phyloP scores from a whole-genome alignment of 1,140 invertebrate genomes.

The Thalassaphorura encarpata region DNA sequence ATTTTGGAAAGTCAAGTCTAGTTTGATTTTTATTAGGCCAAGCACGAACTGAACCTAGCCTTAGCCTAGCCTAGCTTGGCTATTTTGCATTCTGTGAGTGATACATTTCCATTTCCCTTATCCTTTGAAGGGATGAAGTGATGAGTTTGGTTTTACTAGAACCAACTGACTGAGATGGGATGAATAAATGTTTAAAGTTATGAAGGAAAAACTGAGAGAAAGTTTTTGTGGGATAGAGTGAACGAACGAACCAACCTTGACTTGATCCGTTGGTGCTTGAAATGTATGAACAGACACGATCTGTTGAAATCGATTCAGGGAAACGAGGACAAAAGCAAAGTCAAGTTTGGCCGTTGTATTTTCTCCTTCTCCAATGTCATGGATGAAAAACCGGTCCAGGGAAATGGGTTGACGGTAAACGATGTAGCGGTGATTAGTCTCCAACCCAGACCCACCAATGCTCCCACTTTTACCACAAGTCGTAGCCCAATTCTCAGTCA shows the following conservation, averaged over 20 bases:
- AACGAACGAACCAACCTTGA: constrained; percentile 42
- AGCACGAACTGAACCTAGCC: no score
- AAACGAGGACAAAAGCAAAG: constrained; percentile 48
- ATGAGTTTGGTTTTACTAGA: no score
- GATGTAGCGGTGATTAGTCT: constrained; percentile 45
- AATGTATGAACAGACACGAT: constrained; percentile 49
- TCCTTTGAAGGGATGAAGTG: no score
- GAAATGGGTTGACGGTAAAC: constrained; percentile 57
- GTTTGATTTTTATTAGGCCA: no score
- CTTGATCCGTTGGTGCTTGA: constrained; percentile 43
- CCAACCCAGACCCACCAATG: constrained; percentile 32
- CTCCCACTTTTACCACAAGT: constrained; percentile 38
- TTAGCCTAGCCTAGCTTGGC: no score
- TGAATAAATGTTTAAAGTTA: no score
- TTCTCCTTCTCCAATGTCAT: constrained; percentile 51
- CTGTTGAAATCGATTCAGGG: constrained; percentile 50
- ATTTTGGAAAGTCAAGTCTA: no score
- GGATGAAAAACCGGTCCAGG: constrained; percentile 54
- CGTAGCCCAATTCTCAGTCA: constrained; percentile 44
- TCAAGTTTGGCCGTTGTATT: constrained; percentile 45
- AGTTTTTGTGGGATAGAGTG: no score
- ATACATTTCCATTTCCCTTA: no score
- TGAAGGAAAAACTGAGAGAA: no score
- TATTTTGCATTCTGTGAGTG: no score
- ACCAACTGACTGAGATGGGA: no score